These are phyloP conservation scores for Arctocebus calabarensis DNA, from an alignment of 2,797 vertebrate genomes.

Conservation along the genomic window DNA sequence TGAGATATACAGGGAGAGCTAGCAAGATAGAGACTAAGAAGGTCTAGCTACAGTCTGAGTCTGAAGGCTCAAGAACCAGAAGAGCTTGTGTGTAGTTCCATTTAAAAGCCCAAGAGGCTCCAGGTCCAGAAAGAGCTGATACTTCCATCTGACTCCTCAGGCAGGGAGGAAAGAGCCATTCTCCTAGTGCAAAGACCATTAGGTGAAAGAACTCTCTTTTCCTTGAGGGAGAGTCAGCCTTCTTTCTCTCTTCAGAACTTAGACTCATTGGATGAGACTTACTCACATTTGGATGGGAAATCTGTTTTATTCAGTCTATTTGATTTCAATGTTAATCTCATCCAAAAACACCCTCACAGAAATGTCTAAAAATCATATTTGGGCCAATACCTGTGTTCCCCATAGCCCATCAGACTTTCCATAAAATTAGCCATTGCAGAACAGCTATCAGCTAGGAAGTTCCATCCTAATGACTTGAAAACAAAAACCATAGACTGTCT, in stretches of 20 bases:
- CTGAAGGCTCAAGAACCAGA: background rate
- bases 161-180: background rate
- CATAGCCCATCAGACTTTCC: background rate
- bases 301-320: background rate
- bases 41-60: background rate
- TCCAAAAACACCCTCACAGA: background rate
- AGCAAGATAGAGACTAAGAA: background rate
- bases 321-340: conserved; percentile 10
- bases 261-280: background rate
- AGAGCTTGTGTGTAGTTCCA: background rate
- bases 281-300: background rate
- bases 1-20: background rate
- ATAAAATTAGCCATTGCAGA: background rate
- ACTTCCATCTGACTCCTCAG: background rate
- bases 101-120: background rate
- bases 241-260: background rate
- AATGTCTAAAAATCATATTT: background rate
- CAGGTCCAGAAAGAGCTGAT: background rate
- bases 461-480: background rate
- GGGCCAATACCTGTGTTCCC: background rate
- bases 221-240: background rate
- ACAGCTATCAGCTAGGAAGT: background rate
- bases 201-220: background rate
- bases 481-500: background rate
- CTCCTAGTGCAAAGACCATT: background rate